Evolutionary conservation across 1,140 invertebrate species (phyloP), one percentile per base, ranked within the genome.

Genomic region (Papilio dardanus): DNA sequence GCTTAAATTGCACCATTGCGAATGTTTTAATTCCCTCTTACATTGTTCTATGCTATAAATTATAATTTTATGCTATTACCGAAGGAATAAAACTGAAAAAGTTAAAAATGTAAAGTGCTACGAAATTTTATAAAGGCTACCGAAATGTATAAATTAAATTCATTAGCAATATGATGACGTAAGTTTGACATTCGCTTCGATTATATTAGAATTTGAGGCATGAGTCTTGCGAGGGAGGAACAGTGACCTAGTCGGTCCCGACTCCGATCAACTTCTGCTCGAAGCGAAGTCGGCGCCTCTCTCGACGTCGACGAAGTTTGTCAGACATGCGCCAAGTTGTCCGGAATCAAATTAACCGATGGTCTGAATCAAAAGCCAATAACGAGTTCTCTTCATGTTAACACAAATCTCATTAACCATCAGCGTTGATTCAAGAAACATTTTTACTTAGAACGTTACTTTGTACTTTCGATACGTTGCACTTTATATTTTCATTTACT

Each of bases 1-100:
- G 83, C 77, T 86, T 79, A 86, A 88, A 86, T 75, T 69, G 67
- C 67, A 35, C 31, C 67, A 21, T 37, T 40, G 67, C 67, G 67
- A 69, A 69, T 40, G 67, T 24, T 69, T 37, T 69, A 33, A 35
- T 69, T 40, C 67, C 65, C 30, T 19, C 2, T 62, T 62, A 62
- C 24, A 62, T 62, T 62, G 54, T 62, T 62, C 54, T 62, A 62
- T 62, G 54, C 54, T 28, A 62, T 62, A 62, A 62, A 62, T 62
- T 62, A 62, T 62, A 62, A 62, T 62, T 54, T 54, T 54, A 54
- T 54, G 50, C 50, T 54, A 62, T 30, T 62, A 62, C 24, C 3
- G 5, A 28, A 62, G 21, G 24, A 62, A 62, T 62, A 28, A 62
- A 54, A 62, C 21, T 28, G 12, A 28, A 62, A 28, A 28, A 62